Percentiles rank a stretch among this genome's conserved stretches.
These are phyloP conservation scores for Geophilus truncorum DNA, from an alignment of 2,888 invertebrate species.

Conservation along the genomic window DNA sequence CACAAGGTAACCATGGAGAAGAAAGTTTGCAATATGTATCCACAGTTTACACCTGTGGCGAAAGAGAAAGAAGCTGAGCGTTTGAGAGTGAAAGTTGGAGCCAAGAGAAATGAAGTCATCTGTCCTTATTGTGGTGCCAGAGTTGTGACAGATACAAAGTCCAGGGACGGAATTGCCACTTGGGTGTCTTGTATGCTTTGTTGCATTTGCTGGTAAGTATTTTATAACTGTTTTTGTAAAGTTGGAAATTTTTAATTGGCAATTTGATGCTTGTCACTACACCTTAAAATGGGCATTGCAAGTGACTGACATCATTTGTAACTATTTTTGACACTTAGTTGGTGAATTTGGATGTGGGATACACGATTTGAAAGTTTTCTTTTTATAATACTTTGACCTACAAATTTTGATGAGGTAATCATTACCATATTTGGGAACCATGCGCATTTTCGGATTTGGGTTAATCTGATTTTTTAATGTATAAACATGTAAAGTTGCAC, in stretches of 20 bases:
- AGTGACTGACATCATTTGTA: background rate
- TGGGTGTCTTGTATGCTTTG: background rate
- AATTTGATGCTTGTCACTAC: background rate
- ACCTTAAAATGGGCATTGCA: background rate
- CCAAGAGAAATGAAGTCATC: background rate
- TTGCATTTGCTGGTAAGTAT: background rate
- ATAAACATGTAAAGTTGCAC: background rate
- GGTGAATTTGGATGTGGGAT: background rate
- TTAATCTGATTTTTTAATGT: background rate
- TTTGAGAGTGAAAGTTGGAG: background rate
- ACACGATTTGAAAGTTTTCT: background rate
- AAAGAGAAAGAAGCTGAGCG: background rate
- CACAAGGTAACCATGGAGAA: background rate
- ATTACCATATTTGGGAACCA: background rate
- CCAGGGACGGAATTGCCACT: background rate
- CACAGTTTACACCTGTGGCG: background rate
- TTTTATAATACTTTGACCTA: background rate
- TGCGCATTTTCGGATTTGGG: background rate
- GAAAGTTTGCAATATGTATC: background rate
- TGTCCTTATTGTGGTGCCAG: background rate
- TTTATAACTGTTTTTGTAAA: background rate
- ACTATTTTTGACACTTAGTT: background rate
- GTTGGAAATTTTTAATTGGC: background rate
- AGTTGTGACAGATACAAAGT: background rate
- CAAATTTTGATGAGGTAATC: background rate